Conservation (phyloP, 2,113 vertebrate species). For the Ploceus nigricollis region DNA sequence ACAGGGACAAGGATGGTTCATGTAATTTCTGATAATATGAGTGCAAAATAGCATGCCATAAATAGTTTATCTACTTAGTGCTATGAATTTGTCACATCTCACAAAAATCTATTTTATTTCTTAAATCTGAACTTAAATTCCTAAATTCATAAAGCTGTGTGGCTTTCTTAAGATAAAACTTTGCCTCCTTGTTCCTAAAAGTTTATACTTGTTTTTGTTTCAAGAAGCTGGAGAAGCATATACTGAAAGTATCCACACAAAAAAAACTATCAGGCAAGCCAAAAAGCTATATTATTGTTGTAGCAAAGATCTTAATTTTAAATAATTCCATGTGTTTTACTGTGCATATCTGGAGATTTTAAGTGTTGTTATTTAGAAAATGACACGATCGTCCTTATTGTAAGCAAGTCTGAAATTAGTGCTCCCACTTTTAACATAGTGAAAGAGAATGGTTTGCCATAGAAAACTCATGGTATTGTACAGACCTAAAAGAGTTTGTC, state of each 20-base stretch:
- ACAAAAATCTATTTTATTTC: not conserved
- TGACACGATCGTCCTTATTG: not conserved
- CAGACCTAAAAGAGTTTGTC: not conserved
- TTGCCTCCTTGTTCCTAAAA: not conserved
- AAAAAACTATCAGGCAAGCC: not conserved
- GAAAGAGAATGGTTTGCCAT: not conserved
- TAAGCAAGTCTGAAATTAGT: not conserved
- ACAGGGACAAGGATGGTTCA: rapidly evolving
- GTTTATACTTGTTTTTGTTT: not conserved
- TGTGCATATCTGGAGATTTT: not conserved
- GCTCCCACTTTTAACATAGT: not conserved
- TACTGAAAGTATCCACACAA: rapidly evolving
- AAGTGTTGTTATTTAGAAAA: not conserved
- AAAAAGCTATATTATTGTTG: not conserved
- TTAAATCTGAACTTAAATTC: not conserved
- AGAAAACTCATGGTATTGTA: not conserved
- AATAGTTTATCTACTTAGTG: not conserved
- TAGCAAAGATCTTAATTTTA: not conserved
- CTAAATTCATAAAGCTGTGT: not conserved
- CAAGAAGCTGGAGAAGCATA: not conserved
- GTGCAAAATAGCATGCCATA: not conserved
- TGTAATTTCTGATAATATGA: not conserved
- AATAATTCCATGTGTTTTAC: not conserved
- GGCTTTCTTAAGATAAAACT: not conserved
- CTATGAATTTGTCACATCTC: not conserved